phyloP scores from a whole-genome alignment of 2,888 invertebrate species.

The Linnaemya tessellans region DNA sequence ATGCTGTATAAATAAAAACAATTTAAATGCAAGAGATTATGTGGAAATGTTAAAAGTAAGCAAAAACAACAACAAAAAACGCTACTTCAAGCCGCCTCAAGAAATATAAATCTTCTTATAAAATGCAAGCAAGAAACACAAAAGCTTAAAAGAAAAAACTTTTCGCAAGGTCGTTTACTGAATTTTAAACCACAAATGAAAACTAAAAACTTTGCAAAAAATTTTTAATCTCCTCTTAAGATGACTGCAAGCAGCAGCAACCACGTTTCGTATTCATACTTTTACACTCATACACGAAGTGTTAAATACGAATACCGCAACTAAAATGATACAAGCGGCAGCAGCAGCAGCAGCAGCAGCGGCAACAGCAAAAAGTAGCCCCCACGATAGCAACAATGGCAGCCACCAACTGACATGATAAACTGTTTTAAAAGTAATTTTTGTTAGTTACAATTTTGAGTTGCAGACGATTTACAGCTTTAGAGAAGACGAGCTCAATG shows the following conservation, averaged over 20 bases:
- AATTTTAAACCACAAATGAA: slow-evolving; percentile 44
- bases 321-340: background rate
- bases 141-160: slow-evolving; percentile 11
- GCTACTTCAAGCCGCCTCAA: slow-evolving; percentile 41
- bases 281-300: slow-evolving; percentile 1
- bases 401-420: slow-evolving; percentile 56
- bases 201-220: slow-evolving; percentile 20
- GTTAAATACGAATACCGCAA: slow-evolving; percentile 40
- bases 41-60: slow-evolving; percentile 18
- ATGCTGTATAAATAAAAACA: background rate
- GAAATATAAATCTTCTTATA: slow-evolving; percentile 27
- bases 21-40: slow-evolving; percentile 39
- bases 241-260: slow-evolving; percentile 44
- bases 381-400: slow-evolving; percentile 6
- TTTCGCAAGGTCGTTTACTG: slow-evolving; percentile 67
- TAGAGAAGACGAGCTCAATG: slow-evolving; percentile 6
- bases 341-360: slow-evolving; percentile 4
- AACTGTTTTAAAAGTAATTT: slow-evolving; percentile 52
- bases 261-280: slow-evolving; percentile 37
- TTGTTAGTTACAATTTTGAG: slow-evolving; percentile 45
- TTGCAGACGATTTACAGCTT: slow-evolving; percentile 26
- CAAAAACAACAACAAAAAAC: slow-evolving; percentile 7
- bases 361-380: background rate
- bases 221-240: slow-evolving; percentile 44
- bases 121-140: slow-evolving; percentile 17